Evolutionary conservation across 2,888 invertebrate genomes (phyloP), one percentile per base, ranked within the genome.

Genomic region (Toxonevra muliebris): DNA sequence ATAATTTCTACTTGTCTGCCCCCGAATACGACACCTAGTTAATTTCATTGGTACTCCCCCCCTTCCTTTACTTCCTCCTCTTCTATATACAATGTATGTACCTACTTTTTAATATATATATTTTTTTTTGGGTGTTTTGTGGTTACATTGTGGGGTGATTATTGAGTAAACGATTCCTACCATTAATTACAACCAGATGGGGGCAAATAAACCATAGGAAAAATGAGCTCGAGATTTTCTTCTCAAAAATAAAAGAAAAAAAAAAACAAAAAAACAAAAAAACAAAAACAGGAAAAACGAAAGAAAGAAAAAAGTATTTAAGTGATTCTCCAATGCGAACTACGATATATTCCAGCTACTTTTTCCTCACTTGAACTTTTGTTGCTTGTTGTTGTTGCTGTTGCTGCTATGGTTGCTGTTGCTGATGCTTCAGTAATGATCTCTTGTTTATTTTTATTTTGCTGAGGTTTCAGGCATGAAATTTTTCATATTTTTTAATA

Each of bases 131-230:
- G 30, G 30, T 30, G 30, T 30, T 30, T 7, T 30, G 30, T 30
- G 30, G 30, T 7, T 30, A 4, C 30, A 30, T 30, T 40, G 55
- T 72, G 74, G 74, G 72, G 72, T 76, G 79, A 79, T 79, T 79
- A 78, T 79, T 74, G 77, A 76, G 78, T 80, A 77, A 79, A 78
- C 77, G 79, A 74, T 75, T 70, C 72, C 74, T 71, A 69, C 73
- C 79, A 79, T 79, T 79, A 79, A 79, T 79, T 79, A 79, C 73
- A 71, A 74, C 76, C 79, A 79, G 79, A 78, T 79, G 79, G 76
- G 71, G 70, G 61, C 53, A 30, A 40, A 20, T 45, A 12, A 50
- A n/a, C 8, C 48, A 48, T 41, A 42, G 30, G 30, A 2, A 30
- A 19, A 45, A 43, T 53, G 30, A 54, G 55, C 30, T 30, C 30